Base-by-base conservation (phyloP, 2,113 vertebrate genomes). In the Myrmophylax atrothorax region DNA sequence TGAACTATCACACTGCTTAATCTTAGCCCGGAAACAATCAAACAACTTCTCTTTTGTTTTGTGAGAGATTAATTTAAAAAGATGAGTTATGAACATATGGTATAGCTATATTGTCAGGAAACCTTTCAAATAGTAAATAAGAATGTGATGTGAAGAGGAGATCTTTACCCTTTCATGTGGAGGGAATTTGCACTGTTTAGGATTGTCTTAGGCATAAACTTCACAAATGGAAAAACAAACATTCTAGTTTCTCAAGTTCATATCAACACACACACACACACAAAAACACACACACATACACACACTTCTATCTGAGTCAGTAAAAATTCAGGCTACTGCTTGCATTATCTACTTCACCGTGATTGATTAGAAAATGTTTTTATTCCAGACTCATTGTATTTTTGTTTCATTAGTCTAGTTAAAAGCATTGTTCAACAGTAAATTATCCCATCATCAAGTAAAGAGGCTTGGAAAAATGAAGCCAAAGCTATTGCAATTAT, bases 371-470 rank as follows among this genome's bases (percentile, higher is more conserved):
- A 16, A 94, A 83, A 80, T 35, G 12, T 37, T 90, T 14, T 15
- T 90, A 31, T 93, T 88, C 40, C 35, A 83, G 91, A 84, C 11
- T 62, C n/a, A 33, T 14, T 72, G 40, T 74, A 85, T 58, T 90
- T 94, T 86, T 94, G 23, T 85, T 87, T 88, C 40, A 58, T 37
- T 55, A 69, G 10, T 50, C 60, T 81, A 84, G 25, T 58, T 94
- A 84, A 94, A 93, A 91, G 44, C 14, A 78, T 38, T 29, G 14
- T 13, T 88, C 18, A 62, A 59, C 15, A 62, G 44, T 84, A 81
- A 86, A 75, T 94, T 86, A 72, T 80, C 29, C 26, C 69, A 18
- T 94, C 63, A 82, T 25, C 26, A 69, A 49, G 26, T 14, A 91
- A 86, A 80, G 40, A 44, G 6, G 8, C 14, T 68, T 76, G 60